phyloP scores from a whole-genome alignment of 2,797 vertebrate species.

The Oophaga sylvatica region DNA sequence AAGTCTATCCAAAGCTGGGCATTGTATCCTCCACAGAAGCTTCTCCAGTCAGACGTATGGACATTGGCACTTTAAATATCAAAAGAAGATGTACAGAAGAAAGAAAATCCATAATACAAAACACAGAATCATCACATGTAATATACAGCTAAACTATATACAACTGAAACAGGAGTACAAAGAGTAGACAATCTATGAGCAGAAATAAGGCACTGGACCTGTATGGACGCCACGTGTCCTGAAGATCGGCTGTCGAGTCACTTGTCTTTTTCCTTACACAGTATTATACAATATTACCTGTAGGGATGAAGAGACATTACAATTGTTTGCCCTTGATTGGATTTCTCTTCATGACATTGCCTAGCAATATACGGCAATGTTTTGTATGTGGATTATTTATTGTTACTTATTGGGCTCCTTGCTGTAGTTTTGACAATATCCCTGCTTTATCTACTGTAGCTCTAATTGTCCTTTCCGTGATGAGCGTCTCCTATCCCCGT shows the following conservation, averaged over 20 bases:
- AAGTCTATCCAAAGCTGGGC: conserved; percentile 26
- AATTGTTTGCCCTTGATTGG: background rate
- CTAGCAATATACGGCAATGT: background rate
- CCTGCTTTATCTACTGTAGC: too few species aligned
- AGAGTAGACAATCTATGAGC: conserved; percentile 18
- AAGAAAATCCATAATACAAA: conserved; percentile 30
- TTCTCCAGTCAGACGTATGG: background rate
- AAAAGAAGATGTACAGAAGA: conserved; percentile 30
- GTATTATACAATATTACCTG: background rate
- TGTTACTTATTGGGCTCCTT: too few species aligned
- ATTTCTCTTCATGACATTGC: background rate
- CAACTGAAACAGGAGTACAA: conserved; percentile 60
- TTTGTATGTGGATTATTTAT: background rate
- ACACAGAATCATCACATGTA: conserved; percentile 63
- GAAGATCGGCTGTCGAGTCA: background rate
- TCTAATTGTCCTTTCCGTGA: too few species aligned
- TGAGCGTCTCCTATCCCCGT: too few species aligned
- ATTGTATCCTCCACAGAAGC: background rate
- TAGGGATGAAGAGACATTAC: background rate
- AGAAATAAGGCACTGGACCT: conserved; percentile 55
- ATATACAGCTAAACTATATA: conserved; percentile 59
- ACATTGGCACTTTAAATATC: conserved; percentile 65
- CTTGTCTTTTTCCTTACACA: background rate
- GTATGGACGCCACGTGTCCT: conserved; percentile 6
- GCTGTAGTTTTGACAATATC: too few species aligned